Evolutionary conservation across 2,113 vertebrate genomes (phyloP).

Genomic region (Ia io): DNA sequence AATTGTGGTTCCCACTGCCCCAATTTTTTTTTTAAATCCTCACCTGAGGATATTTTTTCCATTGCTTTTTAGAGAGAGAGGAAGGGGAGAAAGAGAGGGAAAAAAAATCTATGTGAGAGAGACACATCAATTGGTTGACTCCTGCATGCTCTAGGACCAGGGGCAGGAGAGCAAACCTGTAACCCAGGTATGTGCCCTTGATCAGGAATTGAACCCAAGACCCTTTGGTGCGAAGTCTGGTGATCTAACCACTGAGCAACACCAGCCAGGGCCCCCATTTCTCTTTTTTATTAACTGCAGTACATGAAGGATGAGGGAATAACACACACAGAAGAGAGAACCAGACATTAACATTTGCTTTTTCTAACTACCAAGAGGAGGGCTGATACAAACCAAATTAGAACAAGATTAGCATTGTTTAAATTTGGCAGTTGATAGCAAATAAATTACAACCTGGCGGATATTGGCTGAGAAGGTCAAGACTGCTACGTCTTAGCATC

Average conservation of each 20-base stretch:
- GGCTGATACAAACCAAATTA: constrained; percentile 70
- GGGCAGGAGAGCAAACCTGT: too few species aligned
- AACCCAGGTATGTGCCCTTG: too few species aligned
- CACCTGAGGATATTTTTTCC: too few species aligned
- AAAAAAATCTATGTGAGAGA: too few species aligned
- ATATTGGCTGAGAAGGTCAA: constrained; percentile 72
- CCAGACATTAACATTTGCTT: constrained; percentile 73
- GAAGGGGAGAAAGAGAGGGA: too few species aligned
- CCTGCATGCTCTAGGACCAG: too few species aligned
- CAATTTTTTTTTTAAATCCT: neutral
- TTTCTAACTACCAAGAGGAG: constrained; percentile 51
- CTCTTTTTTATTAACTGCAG: neutral
- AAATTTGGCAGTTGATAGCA: constrained; percentile 71
- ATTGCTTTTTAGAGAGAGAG: too few species aligned
- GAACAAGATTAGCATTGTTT: constrained; percentile 67
- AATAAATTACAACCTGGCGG: constrained; percentile 76
- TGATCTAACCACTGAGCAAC: too few species aligned
- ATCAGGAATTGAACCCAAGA: too few species aligned
- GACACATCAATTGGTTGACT: too few species aligned
- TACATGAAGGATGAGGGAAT: neutral
- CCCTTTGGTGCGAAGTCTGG: too few species aligned
- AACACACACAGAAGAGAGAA: constrained; percentile 66
- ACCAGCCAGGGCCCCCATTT: neutral
- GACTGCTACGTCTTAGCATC: constrained; percentile 64
- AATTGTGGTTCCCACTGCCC: neutral